phyloP scores from a whole-genome alignment of 1,140 invertebrate genomes.

The Micrasema longulum region DNA sequence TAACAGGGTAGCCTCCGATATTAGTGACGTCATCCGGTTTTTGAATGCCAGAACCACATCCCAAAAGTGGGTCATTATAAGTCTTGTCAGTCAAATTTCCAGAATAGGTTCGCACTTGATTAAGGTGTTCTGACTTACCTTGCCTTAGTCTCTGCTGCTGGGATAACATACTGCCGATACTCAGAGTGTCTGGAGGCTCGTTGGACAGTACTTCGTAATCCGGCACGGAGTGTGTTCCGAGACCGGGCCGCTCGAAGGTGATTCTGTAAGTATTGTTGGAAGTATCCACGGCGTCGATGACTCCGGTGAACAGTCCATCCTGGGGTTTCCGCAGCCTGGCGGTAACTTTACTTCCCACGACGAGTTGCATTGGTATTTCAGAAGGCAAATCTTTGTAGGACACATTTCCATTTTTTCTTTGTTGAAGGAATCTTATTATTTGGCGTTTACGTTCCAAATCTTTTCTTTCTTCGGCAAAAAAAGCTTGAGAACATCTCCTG shows the following conservation, averaged over 20 bases:
- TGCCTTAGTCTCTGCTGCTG: constrained; percentile 81
- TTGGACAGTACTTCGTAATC: constrained; percentile 97
- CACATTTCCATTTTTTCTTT: constrained; percentile 89
- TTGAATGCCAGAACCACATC: constrained; percentile 61
- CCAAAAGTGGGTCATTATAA: constrained; percentile 69
- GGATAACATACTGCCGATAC: constrained; percentile 85
- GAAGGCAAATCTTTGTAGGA: constrained; percentile 90
- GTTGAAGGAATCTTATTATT: constrained; percentile 94
- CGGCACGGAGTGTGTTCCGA: constrained; percentile 96
- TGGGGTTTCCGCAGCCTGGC: constrained; percentile 91
- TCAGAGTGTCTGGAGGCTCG: constrained; percentile 91
- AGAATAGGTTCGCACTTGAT: constrained; percentile 52
- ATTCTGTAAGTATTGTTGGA: constrained; percentile 97
- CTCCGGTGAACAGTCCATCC: constrained; percentile 96
- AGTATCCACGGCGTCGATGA: constrained; percentile 97
- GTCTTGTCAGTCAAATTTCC: constrained; percentile 49
- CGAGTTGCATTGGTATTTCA: constrained; percentile 95
- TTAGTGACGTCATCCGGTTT: constrained; percentile 63
- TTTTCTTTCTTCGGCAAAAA: constrained; percentile 94
- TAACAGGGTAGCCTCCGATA: constrained; percentile 86
- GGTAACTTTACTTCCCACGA: constrained; percentile 97
- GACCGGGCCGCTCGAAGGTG: constrained; percentile 92
- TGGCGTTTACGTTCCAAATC: constrained; percentile 91
- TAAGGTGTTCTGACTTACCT: constrained; percentile 66
- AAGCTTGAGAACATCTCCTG: constrained; percentile 90